Evolutionary conservation across 2,888 invertebrate genomes (phyloP).

Genomic region (Acronicta psi): DNA sequence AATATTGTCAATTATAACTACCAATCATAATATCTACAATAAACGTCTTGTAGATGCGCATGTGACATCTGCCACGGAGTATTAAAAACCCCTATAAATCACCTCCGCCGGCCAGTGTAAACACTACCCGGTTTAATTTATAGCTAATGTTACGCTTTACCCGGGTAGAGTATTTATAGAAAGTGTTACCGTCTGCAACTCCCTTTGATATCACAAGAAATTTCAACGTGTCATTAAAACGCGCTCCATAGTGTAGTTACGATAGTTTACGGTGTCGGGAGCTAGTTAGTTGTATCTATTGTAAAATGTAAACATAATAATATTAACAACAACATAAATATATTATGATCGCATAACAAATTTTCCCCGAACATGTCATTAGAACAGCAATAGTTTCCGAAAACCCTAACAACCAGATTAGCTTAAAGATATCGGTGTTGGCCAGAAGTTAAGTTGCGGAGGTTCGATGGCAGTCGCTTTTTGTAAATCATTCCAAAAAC

Average conservation of each 20-base stretch:
- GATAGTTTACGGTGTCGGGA: neutral
- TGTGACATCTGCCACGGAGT: conserved; percentile 19
- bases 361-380: too few species aligned
- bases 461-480: too few species aligned
- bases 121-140: conserved; percentile 48
- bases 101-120: conserved; percentile 43
- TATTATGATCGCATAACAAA: neutral
- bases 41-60: conserved; percentile 15
- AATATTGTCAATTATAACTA: neutral
- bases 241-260: neutral
- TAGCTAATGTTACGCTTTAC: conserved; percentile 32
- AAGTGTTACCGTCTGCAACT: conserved; percentile 15
- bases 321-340: neutral
- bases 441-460: too few species aligned
- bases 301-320: neutral
- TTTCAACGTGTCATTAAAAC: conserved; percentile 1
- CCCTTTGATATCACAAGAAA: conserved; percentile 9
- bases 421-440: too few species aligned
- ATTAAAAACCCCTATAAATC: conserved; percentile 53
- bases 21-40: conserved; percentile 8
- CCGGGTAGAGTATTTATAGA: conserved; percentile 44
- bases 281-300: neutral
- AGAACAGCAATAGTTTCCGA: too few species aligned
- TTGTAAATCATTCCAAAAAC: too few species aligned
- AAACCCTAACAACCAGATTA: too few species aligned